Base-by-base conservation (phyloP, 2,797 vertebrate species). In the Cynodonichthys magdalenae region DNA sequence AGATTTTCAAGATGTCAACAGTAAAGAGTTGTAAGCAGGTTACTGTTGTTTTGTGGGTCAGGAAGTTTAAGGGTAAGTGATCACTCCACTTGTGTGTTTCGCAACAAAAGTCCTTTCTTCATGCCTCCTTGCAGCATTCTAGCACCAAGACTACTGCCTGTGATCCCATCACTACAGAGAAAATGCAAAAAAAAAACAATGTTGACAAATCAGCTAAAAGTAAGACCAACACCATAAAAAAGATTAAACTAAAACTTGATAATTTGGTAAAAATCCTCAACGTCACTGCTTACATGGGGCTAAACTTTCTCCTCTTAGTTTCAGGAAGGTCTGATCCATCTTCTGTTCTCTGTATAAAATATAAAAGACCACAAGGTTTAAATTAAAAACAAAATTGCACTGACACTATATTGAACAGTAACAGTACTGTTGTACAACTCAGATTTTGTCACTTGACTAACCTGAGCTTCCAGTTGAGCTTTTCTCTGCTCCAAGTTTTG, bases 401-500 rank as follows among this genome's bases (percentile, higher is more conserved):
- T 12, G 2, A 29, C 28, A 44, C 18, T 47, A 0, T 3, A 8
- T 5, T 34, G 1, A 71, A 6, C 27, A 8, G 3, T 42, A 55
- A 12, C 14, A 2, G 15, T 44, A 39, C 36, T 12, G 36, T 11
- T 61, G 29, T 41, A 1, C 0, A 11, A 31, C 18, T 53, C 18
- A n/a, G 53, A 53, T 2, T 5, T 17, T 6, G 28, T 48, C 12
- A 15, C 3, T 14, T 53, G n/a, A 64, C 93, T 56, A 57, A 96
- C 95, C 94, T 96, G 86, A 74, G 87, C 79, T 55, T 95, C 95
- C 42, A 93, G 86, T 57, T 94, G 93, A 24, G 87, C 74, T 77
- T 90, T 87, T 77, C 93, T 93, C 80, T 96, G 95, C 78, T 97
- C 96, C 78, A 97, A 84, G 84, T 97, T 97, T 97, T 96, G 96